These are phyloP conservation scores for Stomatorhinus walkeri DNA, from an alignment of 2,797 vertebrate genomes.

Conservation along the genomic window DNA sequence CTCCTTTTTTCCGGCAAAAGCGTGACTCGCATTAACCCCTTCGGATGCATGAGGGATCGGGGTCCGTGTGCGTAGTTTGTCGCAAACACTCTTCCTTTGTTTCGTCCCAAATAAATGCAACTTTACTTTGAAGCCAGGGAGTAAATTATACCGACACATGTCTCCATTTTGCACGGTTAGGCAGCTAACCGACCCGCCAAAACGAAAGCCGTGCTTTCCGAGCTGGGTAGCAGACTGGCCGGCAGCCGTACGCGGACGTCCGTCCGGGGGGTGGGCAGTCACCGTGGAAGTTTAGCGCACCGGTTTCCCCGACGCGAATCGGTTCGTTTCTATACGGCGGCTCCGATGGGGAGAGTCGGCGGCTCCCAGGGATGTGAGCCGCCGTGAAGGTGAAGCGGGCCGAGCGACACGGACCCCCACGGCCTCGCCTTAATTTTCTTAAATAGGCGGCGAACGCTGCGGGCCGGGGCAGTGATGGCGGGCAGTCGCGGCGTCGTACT, in stretches of 20 bases:
- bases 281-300: background rate
- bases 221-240: background rate
- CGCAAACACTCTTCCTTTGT: background rate
- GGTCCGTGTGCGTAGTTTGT: background rate
- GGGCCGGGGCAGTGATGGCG: background rate
- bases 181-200: background rate
- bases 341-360: background rate
- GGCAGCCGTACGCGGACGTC: background rate
- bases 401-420: background rate
- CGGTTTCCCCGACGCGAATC: background rate
- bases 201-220: background rate
- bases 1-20: background rate
- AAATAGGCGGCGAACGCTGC: background rate
- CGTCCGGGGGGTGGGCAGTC: no score
- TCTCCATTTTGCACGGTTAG: background rate
- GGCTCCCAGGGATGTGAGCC: background rate
- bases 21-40: slow-evolving; percentile 6
- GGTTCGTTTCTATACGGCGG: background rate
- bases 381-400: background rate
- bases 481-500: background rate
- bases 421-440: background rate
- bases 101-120: background rate
- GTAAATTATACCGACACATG: background rate
- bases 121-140: background rate
- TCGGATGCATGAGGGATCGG: background rate